phyloP scores from a whole-genome alignment of 1,140 invertebrate species.

The Protaetia brevitarsis region DNA sequence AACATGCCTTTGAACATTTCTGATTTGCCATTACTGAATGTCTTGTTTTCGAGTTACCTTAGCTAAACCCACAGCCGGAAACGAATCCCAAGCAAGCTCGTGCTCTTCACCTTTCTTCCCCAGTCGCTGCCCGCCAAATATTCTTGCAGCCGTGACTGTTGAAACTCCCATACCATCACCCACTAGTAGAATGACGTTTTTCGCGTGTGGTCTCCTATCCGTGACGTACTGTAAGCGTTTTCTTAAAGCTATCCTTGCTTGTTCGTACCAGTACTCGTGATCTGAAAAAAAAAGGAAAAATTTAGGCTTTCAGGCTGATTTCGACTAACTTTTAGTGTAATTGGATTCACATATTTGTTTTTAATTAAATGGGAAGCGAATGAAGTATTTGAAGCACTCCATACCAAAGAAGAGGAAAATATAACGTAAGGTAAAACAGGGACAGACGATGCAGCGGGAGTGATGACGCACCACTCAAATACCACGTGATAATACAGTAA shows the following conservation, averaged over 20 bases:
- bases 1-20: no score
- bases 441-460: no score
- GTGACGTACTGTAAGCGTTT: conserved; percentile 57
- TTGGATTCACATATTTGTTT: no score
- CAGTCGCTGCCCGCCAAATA: conserved; percentile 51
- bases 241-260: conserved; percentile 62
- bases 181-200: conserved; percentile 59
- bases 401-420: no score
- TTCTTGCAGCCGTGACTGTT: conserved; percentile 67
- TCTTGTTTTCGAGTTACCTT: conserved; percentile 52
- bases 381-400: no score
- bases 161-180: conserved; percentile 75
- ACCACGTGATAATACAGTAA: no score
- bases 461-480: no score
- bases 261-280: conserved; percentile 55
- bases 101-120: conserved; percentile 59
- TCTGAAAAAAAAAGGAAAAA: conserved; percentile 41
- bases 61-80: conserved; percentile 63
- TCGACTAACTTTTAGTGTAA: no score
- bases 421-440: no score
- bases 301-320: no score
- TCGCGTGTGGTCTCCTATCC: conserved; percentile 55
- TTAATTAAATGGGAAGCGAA: no score
- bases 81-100: conserved; percentile 63
- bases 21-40: background rate